Evolutionary conservation across 2,113 vertebrate genomes (phyloP), one percentile per base, ranked within the genome.

Genomic region (Casuarius casuarius): DNA sequence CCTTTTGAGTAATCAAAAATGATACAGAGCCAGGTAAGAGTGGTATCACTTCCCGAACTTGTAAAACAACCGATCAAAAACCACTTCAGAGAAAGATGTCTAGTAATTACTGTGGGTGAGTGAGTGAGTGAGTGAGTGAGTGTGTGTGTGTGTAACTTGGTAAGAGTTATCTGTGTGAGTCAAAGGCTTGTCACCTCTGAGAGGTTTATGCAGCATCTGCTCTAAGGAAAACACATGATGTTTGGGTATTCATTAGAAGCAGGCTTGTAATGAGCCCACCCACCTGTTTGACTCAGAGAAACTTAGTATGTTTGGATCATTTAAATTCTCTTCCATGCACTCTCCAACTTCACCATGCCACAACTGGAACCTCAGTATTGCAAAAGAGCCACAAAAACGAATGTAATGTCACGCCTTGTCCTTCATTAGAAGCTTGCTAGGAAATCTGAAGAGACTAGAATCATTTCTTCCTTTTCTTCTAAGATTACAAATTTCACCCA

Each of bases 181-280:
- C 85, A 90, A 96, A 96, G 58, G 51, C 49, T 93, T 66, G 62
- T 84, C 90, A 95, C 95, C 93, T 97, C 82, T 78, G 83, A 75
- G 84, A 91, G 54, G 49, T 84, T 95, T 94, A 62, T 48, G 31
- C 91, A 87, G 80, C 82, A 95, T 91, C 77, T 68, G 44, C 81
- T 86, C 82, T 74, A 52, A 82, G 85, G 93, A 95, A 91, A 96
- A 96, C 65, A 95, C 65, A 65, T 93, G 46, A 82, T 95, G 61
- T 97, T 96, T 95, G 92, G 95, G 92, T 95, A 97, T 94, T 82
- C 75, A 91, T 73, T 78, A 68, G 48, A 91, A 93, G 67, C 58
- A 89, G 84, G 92, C 62, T 87, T 85, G 48, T 83, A 95, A 95
- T 0, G 1, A 63, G 80, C n/a, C 79, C 62, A 78, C 94, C 59